Evolutionary conservation across 2,113 vertebrate genomes (phyloP), one percentile per base, ranked within the genome.

Genomic region (Carollia perspicillata): DNA sequence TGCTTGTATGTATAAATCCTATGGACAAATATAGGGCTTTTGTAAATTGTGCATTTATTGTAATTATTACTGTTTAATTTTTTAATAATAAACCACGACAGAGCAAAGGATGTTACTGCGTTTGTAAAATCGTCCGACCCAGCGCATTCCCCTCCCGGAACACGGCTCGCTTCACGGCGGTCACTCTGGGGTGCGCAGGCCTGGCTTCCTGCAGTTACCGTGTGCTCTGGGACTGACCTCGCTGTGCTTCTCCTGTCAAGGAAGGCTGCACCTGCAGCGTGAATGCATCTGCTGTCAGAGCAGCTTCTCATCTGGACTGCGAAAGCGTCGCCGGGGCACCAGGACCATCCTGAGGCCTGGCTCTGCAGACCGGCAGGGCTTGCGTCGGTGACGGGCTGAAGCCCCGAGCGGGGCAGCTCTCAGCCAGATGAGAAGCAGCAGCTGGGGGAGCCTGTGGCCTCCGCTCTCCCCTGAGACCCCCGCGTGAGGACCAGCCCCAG

Each of bases 31-130:
- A 97, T 95, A 98, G 98, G 98, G 98, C 79, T 98, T 98, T 98
- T 99, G 99, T 99, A 99, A 99, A 99, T 99, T 96, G 97, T 98
- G 98, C 98, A 93, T 97, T 98, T 98, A 98, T 95, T 98, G 98
- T 99, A 98, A 99, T 98, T 98, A 98, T 97, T 94, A 85, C 93
- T 98, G 96, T 95, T 94, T 96, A 91, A 97, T 97, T 98, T 98
- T 98, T 98, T 98, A 98, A 98, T 98, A 98, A 98, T 96, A 96
- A 98, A 97, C 94, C 95, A 1, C 86, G 97, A 98, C 97, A 90
- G 96, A 98, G 97, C 96, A 97, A 96, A 97, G 97, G 96, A 96
- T 98, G 98, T 98, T 97, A 90, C 97, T 96, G 97, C 95, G 85
- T 98, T 97, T 98, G 97, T 98, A 97, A 97, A 97, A 95, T 95